phyloP scores from a whole-genome alignment of 2,888 invertebrate genomes.

The Margaritifera margaritifera region DNA sequence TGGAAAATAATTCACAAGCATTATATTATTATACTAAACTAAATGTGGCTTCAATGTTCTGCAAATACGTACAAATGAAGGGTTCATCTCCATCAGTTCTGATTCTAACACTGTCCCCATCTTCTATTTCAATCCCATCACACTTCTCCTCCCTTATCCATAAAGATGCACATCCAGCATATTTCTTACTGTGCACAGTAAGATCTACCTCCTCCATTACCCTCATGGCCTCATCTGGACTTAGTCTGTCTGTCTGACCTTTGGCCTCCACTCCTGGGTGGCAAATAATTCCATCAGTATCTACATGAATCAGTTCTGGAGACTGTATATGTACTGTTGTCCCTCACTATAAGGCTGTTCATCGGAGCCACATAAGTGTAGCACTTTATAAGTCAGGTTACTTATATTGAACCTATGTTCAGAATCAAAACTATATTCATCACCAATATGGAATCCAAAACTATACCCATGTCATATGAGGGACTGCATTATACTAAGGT shows the following conservation, averaged over 20 bases:
- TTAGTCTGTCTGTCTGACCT: slow-evolving; percentile 57
- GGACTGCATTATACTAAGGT: too few relatives aligned
- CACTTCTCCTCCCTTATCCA: slow-evolving; percentile 51
- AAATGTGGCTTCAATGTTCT: too few relatives aligned
- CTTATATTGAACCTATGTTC: too few relatives aligned
- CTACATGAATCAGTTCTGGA: background rate
- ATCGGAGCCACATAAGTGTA: background rate
- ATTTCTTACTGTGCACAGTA: slow-evolving; percentile 31
- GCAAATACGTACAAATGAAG: slow-evolving; percentile 50
- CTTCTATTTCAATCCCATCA: slow-evolving; percentile 50
- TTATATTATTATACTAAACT: too few relatives aligned
- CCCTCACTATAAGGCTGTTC: too few relatives aligned
- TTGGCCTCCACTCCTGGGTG: slow-evolving; percentile 58
- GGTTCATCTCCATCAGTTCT: slow-evolving; percentile 59
- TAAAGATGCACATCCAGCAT: slow-evolving; percentile 36
- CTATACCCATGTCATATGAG: too few relatives aligned
- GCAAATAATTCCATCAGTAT: background rate
- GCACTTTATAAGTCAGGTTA: too few relatives aligned
- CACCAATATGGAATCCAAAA: too few relatives aligned
- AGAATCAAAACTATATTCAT: too few relatives aligned
- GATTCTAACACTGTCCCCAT: slow-evolving; percentile 50
- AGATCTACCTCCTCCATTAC: slow-evolving; percentile 47
- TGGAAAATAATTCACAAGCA: too few relatives aligned
- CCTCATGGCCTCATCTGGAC: slow-evolving; percentile 38
- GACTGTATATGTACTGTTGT: too few relatives aligned